Evolutionary conservation across 2,113 vertebrate genomes (phyloP), one percentile per base, ranked within the genome.

Genomic region (Syrrhaptes paradoxus): DNA sequence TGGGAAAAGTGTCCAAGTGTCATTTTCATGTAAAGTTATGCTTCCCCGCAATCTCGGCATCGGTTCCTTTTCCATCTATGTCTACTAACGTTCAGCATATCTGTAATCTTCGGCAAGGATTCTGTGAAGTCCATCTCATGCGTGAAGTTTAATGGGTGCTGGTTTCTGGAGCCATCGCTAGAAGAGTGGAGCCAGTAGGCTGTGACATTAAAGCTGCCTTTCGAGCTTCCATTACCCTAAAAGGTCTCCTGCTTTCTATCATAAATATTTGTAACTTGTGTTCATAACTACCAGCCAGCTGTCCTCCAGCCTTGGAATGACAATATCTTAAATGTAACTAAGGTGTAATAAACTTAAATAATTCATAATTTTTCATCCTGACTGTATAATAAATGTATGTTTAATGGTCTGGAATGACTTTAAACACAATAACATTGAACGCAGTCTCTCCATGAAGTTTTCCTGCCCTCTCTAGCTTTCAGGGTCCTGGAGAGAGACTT

Each of bases 221-320:
- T 84, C 0, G 2, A 85, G 89, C 94, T 94, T 90, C 78, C 95
- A 96, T 92, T 96, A 95, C 96, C 93, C 59, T 97, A 97, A 96
- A 96, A 96, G 96, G 96, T 78, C 91, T 90, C 92, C 96, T 95
- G 84, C 92, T 96, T 95, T 93, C 59, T 96, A 94, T 85, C 84
- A 91, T 96, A 97, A 97, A 96, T 96, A 95, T 95, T 96, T 97
- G 95, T 89, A 95, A 96, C 89, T 93, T 94, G 95, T 94, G 96
- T 84, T 94, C 94, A 96, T 95, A 96, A 96, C 94, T 92, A 94
- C 54, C 24, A 96, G 89, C 51, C 73, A 92, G 72, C 82, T 94
- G 75, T 92, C 80, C 79, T 95, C 77, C 54, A 87, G 84, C 79
- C 67, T 65, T 61, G 59, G 89, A 97, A 92, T 11, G 1, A 81